These are phyloP conservation scores for Creontiades dilutus DNA, from an alignment of 2,888 invertebrate genomes.

Conservation along the genomic window DNA sequence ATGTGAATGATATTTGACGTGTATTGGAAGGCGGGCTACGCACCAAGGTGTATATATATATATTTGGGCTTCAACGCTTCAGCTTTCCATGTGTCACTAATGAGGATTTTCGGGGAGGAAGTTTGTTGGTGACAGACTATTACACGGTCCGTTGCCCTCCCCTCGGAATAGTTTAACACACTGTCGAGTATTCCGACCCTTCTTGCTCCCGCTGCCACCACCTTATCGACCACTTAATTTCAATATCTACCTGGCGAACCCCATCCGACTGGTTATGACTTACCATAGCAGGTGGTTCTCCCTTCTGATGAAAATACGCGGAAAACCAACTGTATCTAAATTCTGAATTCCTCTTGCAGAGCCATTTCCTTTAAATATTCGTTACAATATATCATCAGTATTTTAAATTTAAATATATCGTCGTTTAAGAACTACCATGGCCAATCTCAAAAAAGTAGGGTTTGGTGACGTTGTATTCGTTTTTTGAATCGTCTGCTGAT, in stretches of 20 bases:
- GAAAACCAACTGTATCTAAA: no score
- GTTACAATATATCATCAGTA: no score
- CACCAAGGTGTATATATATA: slow-evolving; percentile 7
- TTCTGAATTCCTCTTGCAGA: no score
- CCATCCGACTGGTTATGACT: background rate
- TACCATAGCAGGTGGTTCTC: no score
- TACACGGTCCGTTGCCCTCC: slow-evolving; percentile 69
- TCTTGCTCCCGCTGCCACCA: background rate
- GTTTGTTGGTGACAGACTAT: slow-evolving; percentile 71
- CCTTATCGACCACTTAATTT: slow-evolving; percentile 51
- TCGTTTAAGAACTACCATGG: no score
- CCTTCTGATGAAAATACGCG: no score
- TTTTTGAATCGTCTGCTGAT: no score
- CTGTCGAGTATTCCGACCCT: background rate
- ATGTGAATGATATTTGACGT: slow-evolving; percentile 64
- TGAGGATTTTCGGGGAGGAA: slow-evolving; percentile 67
- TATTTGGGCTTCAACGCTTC: slow-evolving; percentile 1
- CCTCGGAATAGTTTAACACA: slow-evolving; percentile 49
- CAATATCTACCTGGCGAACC: slow-evolving; percentile 5
- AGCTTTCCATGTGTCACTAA: slow-evolving; percentile 69
- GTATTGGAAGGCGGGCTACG: slow-evolving; percentile 44
- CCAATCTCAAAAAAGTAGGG: no score
- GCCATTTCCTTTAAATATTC: no score
- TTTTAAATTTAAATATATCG: no score
- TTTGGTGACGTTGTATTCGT: no score